Evolutionary conservation across 2,888 invertebrate species (phyloP).

Genomic region (Galerucella calmariensis): DNA sequence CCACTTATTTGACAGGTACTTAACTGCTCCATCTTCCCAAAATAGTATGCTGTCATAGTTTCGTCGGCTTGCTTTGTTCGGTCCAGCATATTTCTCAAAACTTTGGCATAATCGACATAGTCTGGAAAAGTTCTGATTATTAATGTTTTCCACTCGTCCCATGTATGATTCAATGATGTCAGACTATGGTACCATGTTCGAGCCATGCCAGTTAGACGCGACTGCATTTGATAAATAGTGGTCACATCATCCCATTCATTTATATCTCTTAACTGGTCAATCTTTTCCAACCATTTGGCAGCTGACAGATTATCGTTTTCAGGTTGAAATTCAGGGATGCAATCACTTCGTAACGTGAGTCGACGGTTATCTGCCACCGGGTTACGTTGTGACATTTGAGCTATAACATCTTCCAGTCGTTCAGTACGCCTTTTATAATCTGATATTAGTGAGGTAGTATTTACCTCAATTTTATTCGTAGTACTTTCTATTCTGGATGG

Average conservation of each 20-base stretch:
- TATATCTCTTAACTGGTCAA: constrained; percentile 44
- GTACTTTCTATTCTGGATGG: no score
- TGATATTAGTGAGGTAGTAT: no score
- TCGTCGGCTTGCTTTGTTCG: constrained; percentile 20
- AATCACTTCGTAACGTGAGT: no score
- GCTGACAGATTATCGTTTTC: constrained; percentile 41
- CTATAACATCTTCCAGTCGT: no score
- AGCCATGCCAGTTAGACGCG: constrained; percentile 44
- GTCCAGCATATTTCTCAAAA: constrained; percentile 34
- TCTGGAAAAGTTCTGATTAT: constrained; percentile 43
- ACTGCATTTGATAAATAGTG: constrained; percentile 44
- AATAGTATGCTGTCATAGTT: constrained; percentile 41
- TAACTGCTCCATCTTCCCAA: constrained; percentile 44
- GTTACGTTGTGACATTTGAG: no score
- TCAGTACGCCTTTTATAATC: no score
- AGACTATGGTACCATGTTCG: constrained; percentile 46
- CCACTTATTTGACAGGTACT: constrained; percentile 31
- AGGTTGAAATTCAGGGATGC: no score
- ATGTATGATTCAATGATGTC: constrained; percentile 36
- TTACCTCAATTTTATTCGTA: no score
- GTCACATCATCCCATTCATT: constrained; percentile 45
- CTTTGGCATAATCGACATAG: constrained; percentile 36
- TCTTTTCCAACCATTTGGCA: constrained; percentile 44
- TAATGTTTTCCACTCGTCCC: constrained; percentile 44
- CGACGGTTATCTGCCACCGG: no score